Base-by-base conservation (phyloP, 1,140 invertebrate genomes). In the Aphaenogaster rudis region DNA sequence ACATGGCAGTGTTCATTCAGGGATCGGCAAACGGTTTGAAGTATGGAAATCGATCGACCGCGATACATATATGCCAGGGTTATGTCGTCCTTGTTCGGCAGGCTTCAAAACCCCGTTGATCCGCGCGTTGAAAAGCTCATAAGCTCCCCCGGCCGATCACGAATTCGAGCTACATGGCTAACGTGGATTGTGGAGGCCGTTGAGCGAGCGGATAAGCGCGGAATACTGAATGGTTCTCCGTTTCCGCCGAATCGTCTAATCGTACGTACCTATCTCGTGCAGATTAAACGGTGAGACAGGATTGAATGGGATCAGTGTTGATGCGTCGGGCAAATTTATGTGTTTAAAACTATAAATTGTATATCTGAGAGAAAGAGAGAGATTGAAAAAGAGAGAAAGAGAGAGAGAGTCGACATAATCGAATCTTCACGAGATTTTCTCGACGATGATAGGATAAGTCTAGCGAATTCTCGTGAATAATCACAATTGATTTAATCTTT, bases 201-300 rank as follows among this genome's bases (percentile, higher is more conserved):
- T 42, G 87, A 67, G 82, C 57, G 48, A 69, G 79, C 76, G 87
- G 87, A 86, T 79, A 85, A 61, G 48, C 66, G 7, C 28, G 66
- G 66, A 66, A 69, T 87, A 84, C 66, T 57, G 79, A 90, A 90
- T 88, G 80, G 86, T 82, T 88, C 82, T 86, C 77, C 57, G 89
- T 77, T 88, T 88, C 87, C 74, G 89, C 74, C 64, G 64, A 88
- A 90, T 86, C 87, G 90, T 91, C 90, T 91, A 91, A 91, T 91
- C 90, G 84, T 84, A 91, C 74, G 82, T 90, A 79, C 36, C 87
- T 88, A 91, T 91, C 89, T 88, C 66, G 64, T 50, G 78, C 54
- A 87, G 90, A 90, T 90, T 91, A 91, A 91, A 91, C 78, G 90
- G 17, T 7, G 59, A 82, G 52, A 54, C 36, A 33, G 48, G 67